phyloP scores from a whole-genome alignment of 2,797 vertebrate genomes.

The Rhinatrema bivittatum region DNA sequence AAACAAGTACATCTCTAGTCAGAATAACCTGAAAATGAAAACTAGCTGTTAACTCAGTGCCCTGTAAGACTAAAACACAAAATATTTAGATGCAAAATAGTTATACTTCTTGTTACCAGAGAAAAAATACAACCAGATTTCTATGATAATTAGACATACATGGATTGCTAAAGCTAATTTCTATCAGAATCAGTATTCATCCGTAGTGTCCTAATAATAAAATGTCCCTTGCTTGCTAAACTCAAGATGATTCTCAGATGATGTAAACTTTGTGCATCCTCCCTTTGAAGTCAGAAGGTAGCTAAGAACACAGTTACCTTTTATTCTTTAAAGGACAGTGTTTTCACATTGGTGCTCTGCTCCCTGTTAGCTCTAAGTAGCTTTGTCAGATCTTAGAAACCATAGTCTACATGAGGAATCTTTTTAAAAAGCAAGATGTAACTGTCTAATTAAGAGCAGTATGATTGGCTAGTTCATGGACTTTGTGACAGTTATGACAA shows the following conservation, averaged over 20 bases:
- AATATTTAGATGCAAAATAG: no score
- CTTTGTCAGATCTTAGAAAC: constrained; percentile 43
- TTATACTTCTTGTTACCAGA: no score
- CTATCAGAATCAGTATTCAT: no score
- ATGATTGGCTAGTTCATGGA: constrained; percentile 66
- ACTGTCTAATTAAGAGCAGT: constrained; percentile 67
- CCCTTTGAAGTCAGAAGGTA: constrained; percentile 13
- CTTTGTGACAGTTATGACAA: constrained; percentile 71
- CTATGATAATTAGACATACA: no score
- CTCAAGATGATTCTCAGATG: background rate
- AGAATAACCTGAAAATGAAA: no score
- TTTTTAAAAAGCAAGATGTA: constrained; percentile 57
- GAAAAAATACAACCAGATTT: no score
- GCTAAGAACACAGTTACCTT: constrained; percentile 28
- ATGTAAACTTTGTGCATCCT: background rate
- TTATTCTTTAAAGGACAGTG: constrained; percentile 13
- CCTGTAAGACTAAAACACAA: no score
- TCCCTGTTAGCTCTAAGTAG: constrained; percentile 47
- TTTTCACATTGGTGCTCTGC: constrained; percentile 33
- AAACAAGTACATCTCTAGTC: no score
- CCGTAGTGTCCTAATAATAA: no score
- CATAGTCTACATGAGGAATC: constrained; percentile 45
- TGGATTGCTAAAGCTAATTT: no score
- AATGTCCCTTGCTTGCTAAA: background rate
- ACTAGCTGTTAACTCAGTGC: no score